Evolutionary conservation across 2,113 vertebrate genomes (phyloP).

Genomic region (human): DNA sequence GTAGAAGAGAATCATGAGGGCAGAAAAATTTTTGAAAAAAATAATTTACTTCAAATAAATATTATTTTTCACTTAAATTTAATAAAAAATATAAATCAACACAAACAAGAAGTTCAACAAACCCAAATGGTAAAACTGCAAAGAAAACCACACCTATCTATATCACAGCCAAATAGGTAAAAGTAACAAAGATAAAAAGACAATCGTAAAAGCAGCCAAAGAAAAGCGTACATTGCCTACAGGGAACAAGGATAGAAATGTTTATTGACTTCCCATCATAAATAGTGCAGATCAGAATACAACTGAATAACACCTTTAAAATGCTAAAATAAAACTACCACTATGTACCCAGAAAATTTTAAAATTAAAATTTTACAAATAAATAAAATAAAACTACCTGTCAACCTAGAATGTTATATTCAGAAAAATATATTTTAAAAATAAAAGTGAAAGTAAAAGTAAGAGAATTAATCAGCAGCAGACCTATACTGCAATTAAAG

Average conservation of each 20-base stretch:
- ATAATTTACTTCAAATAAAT: not conserved
- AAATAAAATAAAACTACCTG: not conserved
- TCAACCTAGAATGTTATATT: not conserved
- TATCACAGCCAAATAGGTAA: not conserved
- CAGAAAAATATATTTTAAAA: not conserved
- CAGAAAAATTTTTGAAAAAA: not conserved
- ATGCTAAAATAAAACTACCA: not conserved
- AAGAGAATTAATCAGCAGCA: not conserved
- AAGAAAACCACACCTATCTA: not conserved
- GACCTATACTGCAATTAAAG: not conserved
- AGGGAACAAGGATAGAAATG: not conserved
- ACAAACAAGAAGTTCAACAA: not conserved
- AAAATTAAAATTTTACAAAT: too few species aligned
- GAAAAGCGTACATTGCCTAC: not conserved
- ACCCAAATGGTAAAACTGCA: not conserved
- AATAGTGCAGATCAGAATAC: not conserved
- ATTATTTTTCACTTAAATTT: not conserved
- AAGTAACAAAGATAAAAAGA: not conserved
- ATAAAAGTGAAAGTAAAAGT: constrained; percentile 2
- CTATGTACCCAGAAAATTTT: too few species aligned
- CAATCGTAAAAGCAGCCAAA: not conserved
- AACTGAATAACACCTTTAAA: not conserved
- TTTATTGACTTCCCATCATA: not conserved
- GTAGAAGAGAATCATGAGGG: not conserved
- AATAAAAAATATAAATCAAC: not conserved